Percentiles rank a stretch among this genome's conserved stretches.
phyloP scores from a whole-genome alignment of 2,113 vertebrate genomes.

The Psilopsiagon aurifrons region DNA sequence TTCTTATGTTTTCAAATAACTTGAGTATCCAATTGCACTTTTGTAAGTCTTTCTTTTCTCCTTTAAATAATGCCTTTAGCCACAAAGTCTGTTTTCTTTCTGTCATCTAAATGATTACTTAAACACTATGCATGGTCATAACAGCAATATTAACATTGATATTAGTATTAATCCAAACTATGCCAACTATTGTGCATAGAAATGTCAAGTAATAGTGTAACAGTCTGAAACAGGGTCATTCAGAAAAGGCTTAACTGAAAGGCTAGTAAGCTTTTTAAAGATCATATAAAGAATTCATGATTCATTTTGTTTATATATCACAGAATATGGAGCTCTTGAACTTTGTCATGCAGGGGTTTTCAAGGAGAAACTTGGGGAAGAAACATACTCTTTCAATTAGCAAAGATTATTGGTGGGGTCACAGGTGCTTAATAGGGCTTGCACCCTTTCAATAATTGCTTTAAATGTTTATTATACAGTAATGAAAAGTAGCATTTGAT shows the following conservation, averaged over 20 bases:
- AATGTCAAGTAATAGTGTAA: neutral
- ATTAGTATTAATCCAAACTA: neutral
- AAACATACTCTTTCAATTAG: neutral
- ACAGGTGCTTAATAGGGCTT: neutral
- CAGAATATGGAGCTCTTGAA: neutral
- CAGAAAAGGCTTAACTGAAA: neutral
- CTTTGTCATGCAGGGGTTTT: neutral
- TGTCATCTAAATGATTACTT: conserved; percentile 4
- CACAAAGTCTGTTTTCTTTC: neutral
- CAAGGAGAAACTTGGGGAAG: neutral
- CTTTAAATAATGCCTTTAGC: neutral
- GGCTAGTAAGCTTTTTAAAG: neutral
- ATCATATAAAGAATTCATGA: neutral
- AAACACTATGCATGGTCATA: conserved; percentile 24
- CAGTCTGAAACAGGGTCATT: neutral
- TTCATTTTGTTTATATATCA: neutral
- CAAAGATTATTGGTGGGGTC: neutral
- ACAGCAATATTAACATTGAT: neutral
- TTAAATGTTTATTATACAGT: neutral
- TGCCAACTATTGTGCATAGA: neutral
- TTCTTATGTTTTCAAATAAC: neutral
- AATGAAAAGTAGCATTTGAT: neutral
- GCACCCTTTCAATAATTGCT: neutral
- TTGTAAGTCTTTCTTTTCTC: neutral
- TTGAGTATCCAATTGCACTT: neutral